Conservation (phyloP, 2,113 vertebrate genomes). For the Oncorhynchus kisutch region DNA sequence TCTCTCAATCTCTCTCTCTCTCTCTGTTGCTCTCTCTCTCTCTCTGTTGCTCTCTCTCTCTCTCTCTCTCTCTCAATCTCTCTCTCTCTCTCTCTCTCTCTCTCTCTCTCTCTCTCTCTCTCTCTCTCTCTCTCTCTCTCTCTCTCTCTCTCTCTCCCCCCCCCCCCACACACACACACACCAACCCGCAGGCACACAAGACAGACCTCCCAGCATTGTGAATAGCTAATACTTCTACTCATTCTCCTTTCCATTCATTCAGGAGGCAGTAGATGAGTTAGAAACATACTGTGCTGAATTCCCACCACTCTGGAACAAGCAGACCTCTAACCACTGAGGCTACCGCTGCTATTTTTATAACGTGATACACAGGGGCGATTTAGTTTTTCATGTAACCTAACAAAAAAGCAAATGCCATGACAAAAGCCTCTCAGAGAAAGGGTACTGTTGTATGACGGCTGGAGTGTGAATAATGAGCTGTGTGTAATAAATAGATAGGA, state of each 20-base stretch:
- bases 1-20: no score
- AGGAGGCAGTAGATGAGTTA: slow-evolving; percentile 6
- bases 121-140: no score
- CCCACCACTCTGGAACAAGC: slow-evolving; percentile 1
- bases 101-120: no score
- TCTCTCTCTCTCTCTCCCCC: no score
- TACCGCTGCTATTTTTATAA: slow-evolving; percentile 28
- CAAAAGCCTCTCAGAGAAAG: slow-evolving; percentile 15
- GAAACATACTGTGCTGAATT: slow-evolving; percentile 22
- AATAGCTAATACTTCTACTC: slow-evolving; percentile 4
- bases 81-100: no score
- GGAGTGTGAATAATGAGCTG: slow-evolving; percentile 15
- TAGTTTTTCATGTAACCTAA: slow-evolving; percentile 27
- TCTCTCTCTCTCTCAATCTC: no score
- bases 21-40: no score
- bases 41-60: no score
- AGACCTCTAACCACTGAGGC: slow-evolving; percentile 6
- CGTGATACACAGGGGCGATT: slow-evolving; percentile 12
- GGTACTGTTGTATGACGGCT: slow-evolving; percentile 11
- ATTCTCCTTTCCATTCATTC: slow-evolving; percentile 16
- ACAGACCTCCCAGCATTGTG: slow-evolving; percentile 6
- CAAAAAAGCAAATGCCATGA: neutral
- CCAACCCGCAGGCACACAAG: neutral
- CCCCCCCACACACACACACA: neutral
- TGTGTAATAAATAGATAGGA: no score